Conservation (phyloP, 2,888 invertebrate species). For the Hydraecia micacea region DNA sequence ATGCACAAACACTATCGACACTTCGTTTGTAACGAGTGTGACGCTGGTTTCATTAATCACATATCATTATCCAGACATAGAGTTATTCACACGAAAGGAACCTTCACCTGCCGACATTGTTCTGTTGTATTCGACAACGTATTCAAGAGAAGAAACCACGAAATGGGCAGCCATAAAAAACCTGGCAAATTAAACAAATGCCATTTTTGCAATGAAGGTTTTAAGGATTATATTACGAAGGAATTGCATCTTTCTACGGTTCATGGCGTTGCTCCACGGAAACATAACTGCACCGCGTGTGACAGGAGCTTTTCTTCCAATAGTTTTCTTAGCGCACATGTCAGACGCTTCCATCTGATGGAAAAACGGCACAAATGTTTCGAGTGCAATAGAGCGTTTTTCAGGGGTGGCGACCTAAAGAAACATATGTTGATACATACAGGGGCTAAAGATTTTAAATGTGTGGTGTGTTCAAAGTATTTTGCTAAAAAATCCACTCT, state of each 20-base stretch:
- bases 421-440: slow-evolving; percentile 83
- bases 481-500: slow-evolving; percentile 76
- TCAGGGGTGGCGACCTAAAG: slow-evolving; percentile 70
- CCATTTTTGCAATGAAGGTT: slow-evolving; percentile 71
- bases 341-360: slow-evolving; percentile 63
- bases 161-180: slow-evolving; percentile 74
- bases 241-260: slow-evolving; percentile 66
- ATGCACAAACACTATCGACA: slow-evolving; percentile 79
- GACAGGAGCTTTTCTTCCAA: slow-evolving; percentile 39
- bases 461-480: slow-evolving; percentile 76
- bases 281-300: slow-evolving; percentile 47
- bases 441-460: slow-evolving; percentile 80
- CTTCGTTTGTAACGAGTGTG: slow-evolving; percentile 75
- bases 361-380: slow-evolving; percentile 70
- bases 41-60: slow-evolving; percentile 75
- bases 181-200: slow-evolving; percentile 62
- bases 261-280: slow-evolving; percentile 8
- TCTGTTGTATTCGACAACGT: slow-evolving; percentile 81
- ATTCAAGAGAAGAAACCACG: slow-evolving; percentile 80
- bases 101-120: slow-evolving; percentile 77
- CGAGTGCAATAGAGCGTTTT: slow-evolving; percentile 65
- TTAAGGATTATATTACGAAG: slow-evolving; percentile 67
- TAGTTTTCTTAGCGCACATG: slow-evolving; percentile 36
- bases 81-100: slow-evolving; percentile 71
- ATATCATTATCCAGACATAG: slow-evolving; percentile 69